Evolutionary conservation across 2,888 invertebrate species (phyloP).

Genomic region (Chelonus formosanus): DNA sequence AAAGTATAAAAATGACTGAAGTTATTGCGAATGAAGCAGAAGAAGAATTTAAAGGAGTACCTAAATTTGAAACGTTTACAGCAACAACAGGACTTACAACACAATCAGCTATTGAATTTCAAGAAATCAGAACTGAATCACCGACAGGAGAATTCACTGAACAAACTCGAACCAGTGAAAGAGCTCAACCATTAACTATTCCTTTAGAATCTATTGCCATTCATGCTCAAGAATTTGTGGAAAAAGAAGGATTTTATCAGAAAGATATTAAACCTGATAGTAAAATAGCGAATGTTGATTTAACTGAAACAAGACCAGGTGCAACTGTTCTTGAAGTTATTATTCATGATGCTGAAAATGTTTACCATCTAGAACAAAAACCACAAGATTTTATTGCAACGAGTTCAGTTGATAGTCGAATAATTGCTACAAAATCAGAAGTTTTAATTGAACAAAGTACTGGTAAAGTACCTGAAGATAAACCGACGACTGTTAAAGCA

Average conservation of each 20-base stretch:
- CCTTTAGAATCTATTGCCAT: conserved; percentile 62
- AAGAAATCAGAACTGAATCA: conserved; percentile 66
- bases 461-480: conserved; percentile 47
- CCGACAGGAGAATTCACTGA: conserved; percentile 59
- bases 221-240: conserved; percentile 61
- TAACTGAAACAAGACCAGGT: conserved; percentile 57
- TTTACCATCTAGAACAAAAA: conserved; percentile 47
- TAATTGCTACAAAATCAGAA: conserved; percentile 66
- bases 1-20: conserved; percentile 67
- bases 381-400: conserved; percentile 55
- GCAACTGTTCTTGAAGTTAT: conserved; percentile 57
- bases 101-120: conserved; percentile 66
- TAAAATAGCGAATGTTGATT: conserved; percentile 63
- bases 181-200: conserved; percentile 57
- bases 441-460: conserved; percentile 60
- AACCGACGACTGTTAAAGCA: conserved; percentile 56
- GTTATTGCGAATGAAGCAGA: conserved; percentile 67
- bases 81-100: conserved; percentile 66
- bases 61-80: conserved; percentile 60
- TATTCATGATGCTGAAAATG: conserved; percentile 57
- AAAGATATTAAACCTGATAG: conserved; percentile 58
- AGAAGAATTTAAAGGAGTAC: conserved; percentile 60
- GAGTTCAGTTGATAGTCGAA: conserved; percentile 64
- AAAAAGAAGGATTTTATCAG: conserved; percentile 65
- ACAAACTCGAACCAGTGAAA: conserved; percentile 58